A percentile compares a stretch with the other conserved stretches of the same genome.
Conservation (phyloP, 1,140 invertebrate species). For the Archivesica marissinica region DNA sequence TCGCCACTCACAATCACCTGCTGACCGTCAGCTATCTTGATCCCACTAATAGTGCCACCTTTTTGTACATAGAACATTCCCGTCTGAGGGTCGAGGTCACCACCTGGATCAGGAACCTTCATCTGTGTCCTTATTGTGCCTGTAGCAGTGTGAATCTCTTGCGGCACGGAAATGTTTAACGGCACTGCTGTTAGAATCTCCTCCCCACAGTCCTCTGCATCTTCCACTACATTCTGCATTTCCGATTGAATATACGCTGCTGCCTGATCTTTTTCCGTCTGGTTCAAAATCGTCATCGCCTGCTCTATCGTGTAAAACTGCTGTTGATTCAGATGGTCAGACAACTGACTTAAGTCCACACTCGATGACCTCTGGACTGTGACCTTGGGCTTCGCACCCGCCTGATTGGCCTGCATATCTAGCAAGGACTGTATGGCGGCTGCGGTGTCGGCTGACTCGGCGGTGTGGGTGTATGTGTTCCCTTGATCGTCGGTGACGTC, state of each 20-base stretch:
- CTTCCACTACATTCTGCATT: not conserved
- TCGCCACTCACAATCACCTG: slow-evolving; percentile 39
- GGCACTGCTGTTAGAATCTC: slow-evolving; percentile 43
- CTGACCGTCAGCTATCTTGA: slow-evolving; percentile 45
- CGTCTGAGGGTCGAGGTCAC: slow-evolving; percentile 81
- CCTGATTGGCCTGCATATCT: slow-evolving; percentile 60
- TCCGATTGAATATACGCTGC: slow-evolving; percentile 1
- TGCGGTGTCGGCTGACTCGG: slow-evolving; percentile 57
- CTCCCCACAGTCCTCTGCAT: not conserved
- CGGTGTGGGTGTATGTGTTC: slow-evolving; percentile 53
- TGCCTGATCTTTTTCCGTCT: slow-evolving; percentile 2
- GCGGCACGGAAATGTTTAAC: slow-evolving; percentile 1
- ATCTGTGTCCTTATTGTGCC: not conserved
- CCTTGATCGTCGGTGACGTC: slow-evolving; percentile 75
- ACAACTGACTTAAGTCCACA: slow-evolving; percentile 69
- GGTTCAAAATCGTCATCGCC: slow-evolving; percentile 77
- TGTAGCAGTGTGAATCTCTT: not conserved
- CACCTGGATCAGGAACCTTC: not conserved
- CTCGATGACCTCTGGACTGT: slow-evolving; percentile 70
- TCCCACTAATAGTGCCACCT: slow-evolving; percentile 45
- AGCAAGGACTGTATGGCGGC: slow-evolving; percentile 72
- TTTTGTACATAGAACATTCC: slow-evolving; percentile 78
- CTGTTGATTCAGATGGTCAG: slow-evolving; percentile 70
- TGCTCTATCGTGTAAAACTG: slow-evolving; percentile 78
- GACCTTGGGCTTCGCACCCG: slow-evolving; percentile 63